Evolutionary conservation across 2,113 vertebrate genomes (phyloP).

Genomic region (Zeus faber): DNA sequence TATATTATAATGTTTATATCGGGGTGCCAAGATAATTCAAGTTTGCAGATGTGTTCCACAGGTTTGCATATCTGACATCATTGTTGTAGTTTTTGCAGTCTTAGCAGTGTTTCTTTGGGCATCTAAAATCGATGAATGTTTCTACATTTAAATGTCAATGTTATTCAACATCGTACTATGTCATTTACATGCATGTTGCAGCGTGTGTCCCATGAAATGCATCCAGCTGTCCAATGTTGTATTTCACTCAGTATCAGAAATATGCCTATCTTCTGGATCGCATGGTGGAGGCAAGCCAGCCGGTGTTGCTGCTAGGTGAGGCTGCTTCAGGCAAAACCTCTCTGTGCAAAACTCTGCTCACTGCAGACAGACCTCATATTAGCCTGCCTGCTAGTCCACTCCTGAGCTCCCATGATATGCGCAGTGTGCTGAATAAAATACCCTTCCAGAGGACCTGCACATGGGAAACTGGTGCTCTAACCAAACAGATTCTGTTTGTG

Average conservation of each 20-base stretch:
- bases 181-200: not conserved
- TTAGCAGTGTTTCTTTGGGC: no score
- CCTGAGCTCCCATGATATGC: constrained; percentile 59
- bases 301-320: constrained; percentile 79
- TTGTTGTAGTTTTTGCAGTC: no score
- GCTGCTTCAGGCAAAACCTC: constrained; percentile 77
- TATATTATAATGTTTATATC: no score
- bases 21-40: no score
- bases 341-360: constrained; percentile 69
- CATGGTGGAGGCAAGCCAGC: constrained; percentile 70
- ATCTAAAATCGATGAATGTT: no score
- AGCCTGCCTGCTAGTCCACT: constrained; percentile 57
- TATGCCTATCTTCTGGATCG: constrained; percentile 69
- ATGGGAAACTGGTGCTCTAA: not conserved
- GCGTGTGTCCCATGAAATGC: not conserved
- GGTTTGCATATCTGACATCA: no score
- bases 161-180: no score
- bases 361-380: constrained; percentile 52
- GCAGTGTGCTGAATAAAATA: constrained; percentile 58
- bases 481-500: constrained; percentile 71
- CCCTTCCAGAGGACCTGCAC: constrained; percentile 17
- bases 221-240: not conserved
- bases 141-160: no score
- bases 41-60: no score
- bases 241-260: constrained; percentile 68